Evolutionary conservation across 2,113 vertebrate genomes (phyloP), one percentile per base, ranked within the genome.

Genomic region (Hippolais icterina): DNA sequence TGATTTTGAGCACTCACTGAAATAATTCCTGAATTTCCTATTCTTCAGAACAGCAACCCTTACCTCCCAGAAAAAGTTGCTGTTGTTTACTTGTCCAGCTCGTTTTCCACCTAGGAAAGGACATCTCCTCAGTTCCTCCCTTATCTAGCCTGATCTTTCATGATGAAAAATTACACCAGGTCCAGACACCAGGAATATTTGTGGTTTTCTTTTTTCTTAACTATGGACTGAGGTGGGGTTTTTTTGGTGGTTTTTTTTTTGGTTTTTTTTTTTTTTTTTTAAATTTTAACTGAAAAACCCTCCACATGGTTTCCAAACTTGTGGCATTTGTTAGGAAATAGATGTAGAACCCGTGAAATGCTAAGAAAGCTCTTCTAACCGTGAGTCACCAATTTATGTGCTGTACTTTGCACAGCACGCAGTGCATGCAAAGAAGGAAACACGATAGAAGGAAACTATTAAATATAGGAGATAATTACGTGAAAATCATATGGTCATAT

Each of bases 251-350:
- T n/a, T n/a, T n/a, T n/a, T n/a, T n/a, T n/a, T 39, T 44, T 44
- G 44, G 41, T 42, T 12, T 42, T 42, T 16, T 42, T 42, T 33
- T 63, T 64, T 44, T 42, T 54, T 63, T 37, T 11, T 1, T n/a
- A n/a, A 24, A 37, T 87, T 89, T 86, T 90, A 50, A 81, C 27
- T 68, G 59, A 85, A 90, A 82, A 91, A 70, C 74, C 56, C 18
- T 76, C 71, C 56, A 37, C 79, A 82, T 24, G 56, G 72, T 70
- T 96, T 93, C 92, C 82, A 95, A 94, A 93, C 59, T 83, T 76
- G 41, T 60, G 68, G 74, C 60, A 76, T 82, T 89, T 37, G 8
- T 76, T 85, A 85, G 83, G 61, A 94, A 96, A 79, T 87, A 91
- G 70, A 87, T 41, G 42, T 12, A 87, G 90, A 91, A 91, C 47